A percentile compares a stretch with the other conserved stretches of the same genome.
Evolutionary conservation across 2,888 invertebrate genomes (phyloP).

Genomic region (Poecilus cupreus): DNA sequence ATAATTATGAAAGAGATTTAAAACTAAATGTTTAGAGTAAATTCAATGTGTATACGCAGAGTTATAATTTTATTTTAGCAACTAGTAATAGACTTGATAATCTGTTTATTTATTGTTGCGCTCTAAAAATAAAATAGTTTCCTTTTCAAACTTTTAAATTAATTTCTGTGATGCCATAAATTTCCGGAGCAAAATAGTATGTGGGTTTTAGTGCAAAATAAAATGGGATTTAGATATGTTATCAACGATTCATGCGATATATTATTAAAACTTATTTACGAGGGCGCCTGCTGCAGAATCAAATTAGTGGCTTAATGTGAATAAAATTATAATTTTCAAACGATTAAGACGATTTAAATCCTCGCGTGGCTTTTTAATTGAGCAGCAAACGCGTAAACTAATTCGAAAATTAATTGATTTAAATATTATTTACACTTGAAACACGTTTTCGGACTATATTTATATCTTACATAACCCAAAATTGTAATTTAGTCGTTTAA

Average conservation of each 20-base stretch:
- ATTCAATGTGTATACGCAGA: no score
- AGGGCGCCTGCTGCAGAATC: background rate
- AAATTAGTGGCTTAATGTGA: slow-evolving; percentile 37
- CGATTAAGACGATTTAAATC: slow-evolving; percentile 35
- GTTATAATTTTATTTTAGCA: no score
- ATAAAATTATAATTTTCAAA: slow-evolving; percentile 43
- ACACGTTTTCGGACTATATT: background rate
- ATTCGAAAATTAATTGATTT: slow-evolving; percentile 33
- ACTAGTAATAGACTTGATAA: no score
- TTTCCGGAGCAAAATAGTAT: background rate
- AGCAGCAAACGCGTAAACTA: background rate
- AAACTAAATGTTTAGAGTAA: no score
- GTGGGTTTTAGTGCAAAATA: slow-evolving; percentile 1
- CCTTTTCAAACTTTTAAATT: background rate
- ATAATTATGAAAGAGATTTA: no score
- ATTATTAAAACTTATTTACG: slow-evolving; percentile 23
- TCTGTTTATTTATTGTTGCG: no score
- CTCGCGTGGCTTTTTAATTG: slow-evolving; percentile 20
- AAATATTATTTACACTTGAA: slow-evolving; percentile 34
- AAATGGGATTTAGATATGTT: slow-evolving; percentile 5
- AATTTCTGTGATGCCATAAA: background rate
- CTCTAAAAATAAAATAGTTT: background rate
- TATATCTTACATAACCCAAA: slow-evolving; percentile 1
- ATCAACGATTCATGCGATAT: slow-evolving; percentile 8
- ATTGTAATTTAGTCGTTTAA: background rate